Base-by-base conservation (phyloP, 2,113 vertebrate genomes). In the Xenopus laevis region DNA sequence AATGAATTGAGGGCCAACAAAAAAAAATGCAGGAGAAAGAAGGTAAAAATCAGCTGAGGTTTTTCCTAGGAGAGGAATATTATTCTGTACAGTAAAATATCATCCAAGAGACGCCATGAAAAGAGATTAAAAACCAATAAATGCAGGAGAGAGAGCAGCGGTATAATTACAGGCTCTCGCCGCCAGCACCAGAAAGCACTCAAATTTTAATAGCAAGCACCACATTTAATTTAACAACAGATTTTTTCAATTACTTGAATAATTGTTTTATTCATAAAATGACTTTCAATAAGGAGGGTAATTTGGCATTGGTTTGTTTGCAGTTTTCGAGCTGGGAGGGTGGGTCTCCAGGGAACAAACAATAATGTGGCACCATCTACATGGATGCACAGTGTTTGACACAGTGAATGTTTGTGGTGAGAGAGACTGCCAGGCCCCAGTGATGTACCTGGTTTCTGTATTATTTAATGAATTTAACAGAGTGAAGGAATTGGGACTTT, bases 171-270 rank as follows among this genome's bases (percentile, higher is more conserved):
- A 86, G 88, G 83, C 86, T 85, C 87, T 86, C 84, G 85, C 90
- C 80, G 78, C 86, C 88, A 90, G 91, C 89, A 7, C 83, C 87
- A 87, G 81, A 87, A 91, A 90, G 85, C 89, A 91, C 89, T 92
- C 89, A 92, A 92, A 91, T 88, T 91, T 92, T 92, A 92, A 92
- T 92, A 91, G 91, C 88, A 92, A 91, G 85, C 85, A 89, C 88
- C 89, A 89, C 90, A 92, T 92, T 92, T 91, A 92, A 92, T 92
- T 92, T 92, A 92, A 92, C 74, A 83, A 90, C 90, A 92, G 87
- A 91, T 91, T 92, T 92, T 92, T 92, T 92, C 91, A 92, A 92
- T 92, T 92, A 92, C 89, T 86, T 90, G 89, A 89, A 91, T 92
- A 91, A 92, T 91, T 92, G 91, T 92, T 92, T 91, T 90, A 91